A percentile compares a stretch with the other conserved stretches of the same genome.
Evolutionary conservation across 37 sponge, comb jelly and placozoan species (phyloP).

Genomic region (Haliclona indistincta): DNA sequence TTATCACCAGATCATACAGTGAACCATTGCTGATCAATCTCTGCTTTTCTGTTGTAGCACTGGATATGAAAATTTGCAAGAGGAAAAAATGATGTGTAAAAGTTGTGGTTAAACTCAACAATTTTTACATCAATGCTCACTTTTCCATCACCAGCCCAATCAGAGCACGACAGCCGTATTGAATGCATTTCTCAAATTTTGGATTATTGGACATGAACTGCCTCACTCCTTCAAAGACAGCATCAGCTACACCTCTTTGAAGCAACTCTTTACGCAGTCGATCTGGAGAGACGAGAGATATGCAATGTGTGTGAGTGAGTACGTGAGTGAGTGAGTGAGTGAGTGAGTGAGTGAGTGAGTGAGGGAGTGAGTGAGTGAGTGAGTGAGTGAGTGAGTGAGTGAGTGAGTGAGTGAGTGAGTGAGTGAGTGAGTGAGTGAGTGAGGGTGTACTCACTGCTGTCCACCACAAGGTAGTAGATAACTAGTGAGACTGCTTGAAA

Average conservation of each 20-base stretch:
- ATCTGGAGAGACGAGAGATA: no score
- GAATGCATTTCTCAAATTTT: slow-evolving; percentile 26
- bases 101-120: not conserved
- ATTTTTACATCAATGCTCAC: slow-evolving; percentile 6
- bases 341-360: no score
- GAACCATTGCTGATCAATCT: slow-evolving; percentile 7
- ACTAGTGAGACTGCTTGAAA: slow-evolving; percentile 34
- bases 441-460: slow-evolving; percentile 44
- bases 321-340: no score
- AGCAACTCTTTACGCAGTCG: slow-evolving; percentile 14
- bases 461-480: slow-evolving; percentile 30
- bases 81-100: not conserved
- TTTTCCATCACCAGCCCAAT: slow-evolving; percentile 20
- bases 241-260: slow-evolving; percentile 32
- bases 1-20: slow-evolving; percentile 26
- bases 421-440: not conserved
- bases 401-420: no score
- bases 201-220: slow-evolving; percentile 4
- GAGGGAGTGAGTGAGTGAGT: no score
- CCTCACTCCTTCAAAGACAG: slow-evolving; percentile 23
- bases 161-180: slow-evolving; percentile 63
- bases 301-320: no score
- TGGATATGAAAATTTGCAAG: slow-evolving; percentile 7
- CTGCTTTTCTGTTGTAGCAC: slow-evolving; percentile 23
- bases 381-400: no score